A percentile compares a stretch with the other conserved stretches of the same genome.
Conservation (phyloP, 1,140 invertebrate genomes). For the Drosophila ambigua region DNA sequence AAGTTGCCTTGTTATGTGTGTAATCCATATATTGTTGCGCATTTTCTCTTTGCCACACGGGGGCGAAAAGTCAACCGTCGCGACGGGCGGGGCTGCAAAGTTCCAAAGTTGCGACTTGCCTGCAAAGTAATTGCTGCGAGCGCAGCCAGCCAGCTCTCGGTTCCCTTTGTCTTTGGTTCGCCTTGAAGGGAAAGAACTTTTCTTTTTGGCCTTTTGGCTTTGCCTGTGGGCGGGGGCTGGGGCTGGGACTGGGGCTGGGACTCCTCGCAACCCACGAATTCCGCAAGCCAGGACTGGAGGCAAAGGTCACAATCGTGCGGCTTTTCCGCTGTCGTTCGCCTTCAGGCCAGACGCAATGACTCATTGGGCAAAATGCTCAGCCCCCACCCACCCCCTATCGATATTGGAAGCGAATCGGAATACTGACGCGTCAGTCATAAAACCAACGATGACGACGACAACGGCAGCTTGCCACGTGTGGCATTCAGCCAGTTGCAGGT, state of each 20-base stretch:
- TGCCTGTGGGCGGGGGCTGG: slow-evolving; percentile 5
- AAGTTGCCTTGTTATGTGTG: slow-evolving; percentile 50
- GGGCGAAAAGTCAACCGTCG: slow-evolving; percentile 64
- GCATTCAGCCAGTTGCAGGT: slow-evolving; percentile 34
- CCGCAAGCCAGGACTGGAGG: slow-evolving; percentile 7
- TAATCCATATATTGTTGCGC: slow-evolving; percentile 67
- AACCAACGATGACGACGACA: slow-evolving; percentile 42
- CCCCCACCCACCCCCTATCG: slow-evolving; percentile 8
- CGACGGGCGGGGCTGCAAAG: slow-evolving; percentile 42
- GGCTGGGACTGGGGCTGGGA: neutral
- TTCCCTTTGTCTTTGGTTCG: slow-evolving; percentile 50
- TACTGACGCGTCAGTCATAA: slow-evolving; percentile 44
- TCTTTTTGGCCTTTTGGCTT: slow-evolving; percentile 43
- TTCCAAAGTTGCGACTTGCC: slow-evolving; percentile 37
- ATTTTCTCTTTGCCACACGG: slow-evolving; percentile 55
- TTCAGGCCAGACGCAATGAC: slow-evolving; percentile 56
- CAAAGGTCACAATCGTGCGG: slow-evolving; percentile 56
- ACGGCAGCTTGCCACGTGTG: slow-evolving; percentile 51
- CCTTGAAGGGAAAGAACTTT: slow-evolving; percentile 54
- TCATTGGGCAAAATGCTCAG: slow-evolving; percentile 35
- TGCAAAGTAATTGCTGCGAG: slow-evolving; percentile 49
- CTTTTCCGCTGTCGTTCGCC: slow-evolving; percentile 55
- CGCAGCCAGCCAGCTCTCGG: neutral
- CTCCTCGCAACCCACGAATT: slow-evolving; percentile 14
- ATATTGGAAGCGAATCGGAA: slow-evolving; percentile 49